Conservation (phyloP, 2,888 invertebrate species). For the Heliconius charithonia region DNA sequence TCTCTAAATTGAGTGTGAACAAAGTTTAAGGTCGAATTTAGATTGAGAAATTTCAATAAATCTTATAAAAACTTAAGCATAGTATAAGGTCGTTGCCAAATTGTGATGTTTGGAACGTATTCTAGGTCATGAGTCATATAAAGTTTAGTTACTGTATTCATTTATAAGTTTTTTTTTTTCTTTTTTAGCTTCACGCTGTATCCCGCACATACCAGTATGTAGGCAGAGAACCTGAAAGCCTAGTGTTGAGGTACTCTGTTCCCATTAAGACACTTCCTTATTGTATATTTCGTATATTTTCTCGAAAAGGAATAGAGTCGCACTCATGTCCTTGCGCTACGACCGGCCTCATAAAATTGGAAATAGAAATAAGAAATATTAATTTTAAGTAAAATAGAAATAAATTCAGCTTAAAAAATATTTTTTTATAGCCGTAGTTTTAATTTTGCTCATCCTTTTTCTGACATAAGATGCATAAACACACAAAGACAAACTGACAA, state of each 20-base stretch:
- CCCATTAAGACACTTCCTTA: not conserved
- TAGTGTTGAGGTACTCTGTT: not conserved
- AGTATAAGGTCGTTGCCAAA: slow-evolving; percentile 33
- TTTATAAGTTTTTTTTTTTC: not conserved
- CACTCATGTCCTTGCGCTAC: too few relatives aligned
- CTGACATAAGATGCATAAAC: too few relatives aligned
- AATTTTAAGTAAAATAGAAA: too few relatives aligned
- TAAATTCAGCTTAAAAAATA: too few relatives aligned
- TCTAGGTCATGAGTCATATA: slow-evolving; percentile 40
- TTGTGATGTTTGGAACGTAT: slow-evolving; percentile 31
- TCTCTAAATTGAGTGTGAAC: not conserved
- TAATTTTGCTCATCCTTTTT: too few relatives aligned
- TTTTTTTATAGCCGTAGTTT: too few relatives aligned
- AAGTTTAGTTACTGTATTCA: not conserved
- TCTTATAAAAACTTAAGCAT: slow-evolving; percentile 12
- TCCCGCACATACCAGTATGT: not conserved
- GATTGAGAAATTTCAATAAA: slow-evolving; percentile 17
- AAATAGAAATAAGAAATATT: too few relatives aligned
- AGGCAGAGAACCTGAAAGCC: not conserved
- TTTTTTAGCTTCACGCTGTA: not conserved
- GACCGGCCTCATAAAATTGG: too few relatives aligned
- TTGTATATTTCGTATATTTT: too few relatives aligned
- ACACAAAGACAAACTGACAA: too few relatives aligned
- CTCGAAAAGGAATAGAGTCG: too few relatives aligned
- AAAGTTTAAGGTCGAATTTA: slow-evolving; percentile 21